These are phyloP conservation scores for Bothrops jararaca DNA, from an alignment of 2,113 vertebrate species.

Conservation along the genomic window DNA sequence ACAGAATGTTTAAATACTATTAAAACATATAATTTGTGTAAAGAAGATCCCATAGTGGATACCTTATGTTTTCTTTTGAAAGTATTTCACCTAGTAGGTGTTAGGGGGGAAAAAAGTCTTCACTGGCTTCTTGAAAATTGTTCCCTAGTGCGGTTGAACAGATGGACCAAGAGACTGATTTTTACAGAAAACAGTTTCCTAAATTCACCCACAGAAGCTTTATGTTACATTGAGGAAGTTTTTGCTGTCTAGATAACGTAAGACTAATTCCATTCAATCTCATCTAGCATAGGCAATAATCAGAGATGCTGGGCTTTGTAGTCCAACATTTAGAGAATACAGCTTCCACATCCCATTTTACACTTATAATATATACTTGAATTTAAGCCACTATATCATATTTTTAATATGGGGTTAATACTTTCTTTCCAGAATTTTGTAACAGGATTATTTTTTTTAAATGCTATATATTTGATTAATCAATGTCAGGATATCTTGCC, in stretches of 20 bases:
- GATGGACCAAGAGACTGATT: not conserved
- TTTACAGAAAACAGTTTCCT: not conserved
- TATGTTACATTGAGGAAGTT: not conserved
- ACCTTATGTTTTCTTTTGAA: not conserved
- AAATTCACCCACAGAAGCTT: not conserved
- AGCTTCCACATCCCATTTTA: not conserved
- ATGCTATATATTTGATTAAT: slow-evolving; percentile 2
- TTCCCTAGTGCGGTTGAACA: too few relatives aligned
- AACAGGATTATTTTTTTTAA: not conserved
- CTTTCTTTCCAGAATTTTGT: not conserved
- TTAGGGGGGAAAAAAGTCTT: not conserved
- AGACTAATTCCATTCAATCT: not conserved
- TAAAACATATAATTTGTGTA: not conserved
- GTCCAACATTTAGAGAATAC: not conserved
- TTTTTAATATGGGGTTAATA: not conserved
- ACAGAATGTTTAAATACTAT: not conserved
- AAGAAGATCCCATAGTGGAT: not conserved
- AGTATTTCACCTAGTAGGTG: not conserved
- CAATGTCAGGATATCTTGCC: not conserved
- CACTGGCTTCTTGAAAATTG: not conserved
- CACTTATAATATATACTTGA: not conserved
- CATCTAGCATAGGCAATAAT: not conserved
- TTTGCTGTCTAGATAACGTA: not conserved
- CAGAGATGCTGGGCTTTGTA: not conserved
- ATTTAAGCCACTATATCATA: not conserved